Evolutionary conservation across 2,113 vertebrate genomes (phyloP), one percentile per base, ranked within the genome.

Genomic region (Oryzias celebensis): DNA sequence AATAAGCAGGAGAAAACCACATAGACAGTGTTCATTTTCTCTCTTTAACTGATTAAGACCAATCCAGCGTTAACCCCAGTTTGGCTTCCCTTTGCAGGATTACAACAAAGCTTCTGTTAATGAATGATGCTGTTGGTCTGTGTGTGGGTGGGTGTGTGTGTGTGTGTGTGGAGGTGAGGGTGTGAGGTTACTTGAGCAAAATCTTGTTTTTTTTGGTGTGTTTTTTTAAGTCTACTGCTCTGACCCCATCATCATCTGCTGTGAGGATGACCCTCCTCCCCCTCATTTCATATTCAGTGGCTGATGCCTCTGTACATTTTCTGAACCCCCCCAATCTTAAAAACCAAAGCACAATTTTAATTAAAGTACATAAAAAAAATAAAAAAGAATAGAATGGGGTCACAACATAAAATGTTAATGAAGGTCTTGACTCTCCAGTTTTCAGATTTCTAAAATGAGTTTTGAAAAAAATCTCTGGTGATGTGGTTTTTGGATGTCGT

Each of bases 11-110:
- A 47, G 45, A 47, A n/a, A n/a, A 20, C 47, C n/a, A 20, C 16
- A 18, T 48, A 48, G 47, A 18, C 47, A 10, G 47, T 3, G n/a
- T 68, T 77, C 68, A 67, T 80, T 77, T 78, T 58, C 48, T 46
- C 52, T 53, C 58, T 43, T 36, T 15, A 22, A 63, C 66, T 86
- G 83, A 89, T 87, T 87, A 82, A 83, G 68, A 83, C 70, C 81
- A 87, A 76, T 73, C 84, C 70, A 66, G 75, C 20, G 56, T 83
- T 87, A 85, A 85, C 77, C 82, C 76, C 76, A 68, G 77, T 75
- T 66, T 78, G 62, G 73, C 66, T 77, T 59, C 65, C 22, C 2
- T 62, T 63, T 53, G 47, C 56, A 58, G 78, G 85, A 87, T 88
- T 87, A 88, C 28, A 56, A 44, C 58, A 76, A 85, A 84, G 81